A percentile compares a stretch with the other conserved stretches of the same genome.
phyloP scores from a whole-genome alignment of 2,797 vertebrate genomes.

The Orestias chungarensis region DNA sequence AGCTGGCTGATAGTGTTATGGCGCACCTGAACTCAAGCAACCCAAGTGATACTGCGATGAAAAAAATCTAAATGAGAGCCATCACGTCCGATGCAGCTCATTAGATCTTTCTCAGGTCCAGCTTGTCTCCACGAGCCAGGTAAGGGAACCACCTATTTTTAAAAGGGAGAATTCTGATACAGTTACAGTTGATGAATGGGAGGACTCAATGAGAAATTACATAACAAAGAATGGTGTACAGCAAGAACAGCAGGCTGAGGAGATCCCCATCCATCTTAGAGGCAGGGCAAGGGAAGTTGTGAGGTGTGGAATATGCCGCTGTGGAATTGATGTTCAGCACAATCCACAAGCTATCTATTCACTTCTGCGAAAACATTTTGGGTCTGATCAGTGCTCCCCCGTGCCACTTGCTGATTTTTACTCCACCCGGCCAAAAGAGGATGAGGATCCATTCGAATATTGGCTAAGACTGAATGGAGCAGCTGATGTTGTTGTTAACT shows the following conservation, averaged over 20 bases:
- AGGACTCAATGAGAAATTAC: too few relatives aligned
- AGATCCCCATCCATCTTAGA: conserved; percentile 38
- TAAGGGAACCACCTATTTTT: too few relatives aligned
- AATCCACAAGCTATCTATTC: conserved; percentile 17
- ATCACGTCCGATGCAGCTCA: too few relatives aligned
- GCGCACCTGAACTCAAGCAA: not conserved
- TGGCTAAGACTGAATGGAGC: conserved; percentile 2
- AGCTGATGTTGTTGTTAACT: not conserved
- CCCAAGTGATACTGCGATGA: not conserved
- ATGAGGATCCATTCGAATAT: not conserved
- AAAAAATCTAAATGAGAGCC: too few relatives aligned
- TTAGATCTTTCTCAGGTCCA: too few relatives aligned
- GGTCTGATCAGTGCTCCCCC: not conserved
- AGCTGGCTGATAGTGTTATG: not conserved
- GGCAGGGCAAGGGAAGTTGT: conserved; percentile 38
- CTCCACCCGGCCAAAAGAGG: not conserved
- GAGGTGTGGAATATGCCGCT: conserved; percentile 22
- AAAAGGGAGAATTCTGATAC: too few relatives aligned
- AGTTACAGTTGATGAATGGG: too few relatives aligned
- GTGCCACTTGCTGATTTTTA: too few relatives aligned
- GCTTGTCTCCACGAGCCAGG: too few relatives aligned
- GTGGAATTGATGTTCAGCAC: not conserved
- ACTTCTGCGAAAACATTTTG: not conserved
- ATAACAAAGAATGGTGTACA: not conserved
- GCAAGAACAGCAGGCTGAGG: conserved; percentile 22